phyloP scores from a whole-genome alignment of 2,888 invertebrate genomes.

The Bursaphelenchus okinawaensis region DNA sequence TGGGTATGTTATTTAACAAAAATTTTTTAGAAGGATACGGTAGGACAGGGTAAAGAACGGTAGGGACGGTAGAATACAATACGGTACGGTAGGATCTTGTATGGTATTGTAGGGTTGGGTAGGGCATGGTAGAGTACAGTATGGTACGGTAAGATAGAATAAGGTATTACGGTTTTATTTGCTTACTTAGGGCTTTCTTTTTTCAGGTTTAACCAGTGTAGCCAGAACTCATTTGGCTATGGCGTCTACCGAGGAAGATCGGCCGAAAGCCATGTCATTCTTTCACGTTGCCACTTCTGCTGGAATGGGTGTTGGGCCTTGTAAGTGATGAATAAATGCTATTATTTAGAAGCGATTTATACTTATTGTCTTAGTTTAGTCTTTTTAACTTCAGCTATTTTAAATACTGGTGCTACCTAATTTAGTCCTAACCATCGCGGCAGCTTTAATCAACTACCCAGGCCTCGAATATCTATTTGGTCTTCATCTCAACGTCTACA shows the following conservation, averaged over 20 bases:
- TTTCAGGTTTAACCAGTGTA: conserved; percentile 13
- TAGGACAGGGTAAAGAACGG: too few relatives aligned
- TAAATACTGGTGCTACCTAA: too few relatives aligned
- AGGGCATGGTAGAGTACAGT: too few relatives aligned
- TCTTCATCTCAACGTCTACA: conserved; percentile 24
- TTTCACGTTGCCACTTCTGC: conserved; percentile 4
- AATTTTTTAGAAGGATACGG: too few relatives aligned
- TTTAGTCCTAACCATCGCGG: not conserved
- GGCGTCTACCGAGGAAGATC: conserved; percentile 22
- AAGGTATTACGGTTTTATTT: not conserved
- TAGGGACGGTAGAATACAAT: too few relatives aligned
- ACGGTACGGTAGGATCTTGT: too few relatives aligned
- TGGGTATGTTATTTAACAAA: not conserved
- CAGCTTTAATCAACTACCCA: conserved; percentile 19
- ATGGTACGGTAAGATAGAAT: not conserved
- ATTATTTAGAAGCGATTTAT: too few relatives aligned
- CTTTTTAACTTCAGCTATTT: too few relatives aligned
- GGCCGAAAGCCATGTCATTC: conserved; percentile 21
- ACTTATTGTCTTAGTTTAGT: too few relatives aligned
- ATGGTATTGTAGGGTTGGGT: too few relatives aligned
- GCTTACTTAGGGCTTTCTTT: too few relatives aligned
- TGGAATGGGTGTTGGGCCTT: conserved; percentile 16
- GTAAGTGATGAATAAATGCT: too few relatives aligned
- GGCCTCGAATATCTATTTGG: conserved; percentile 18
- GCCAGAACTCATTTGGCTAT: conserved; percentile 19